Conservation (phyloP, 2,113 vertebrate genomes). For the Apistogramma diplotaenia region DNA sequence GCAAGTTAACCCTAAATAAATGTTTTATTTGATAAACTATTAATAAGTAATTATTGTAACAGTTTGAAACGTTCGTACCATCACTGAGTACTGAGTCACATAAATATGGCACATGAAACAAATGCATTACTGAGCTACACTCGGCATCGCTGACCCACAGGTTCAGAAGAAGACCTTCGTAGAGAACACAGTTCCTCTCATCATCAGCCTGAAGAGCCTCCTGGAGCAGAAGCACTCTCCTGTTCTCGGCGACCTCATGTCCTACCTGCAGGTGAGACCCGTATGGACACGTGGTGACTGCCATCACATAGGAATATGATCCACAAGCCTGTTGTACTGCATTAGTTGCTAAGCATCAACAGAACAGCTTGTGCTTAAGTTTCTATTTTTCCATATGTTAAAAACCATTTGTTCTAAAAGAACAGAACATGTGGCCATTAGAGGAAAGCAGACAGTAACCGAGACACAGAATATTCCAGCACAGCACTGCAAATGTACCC, state of each 20-base stretch:
- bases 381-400: neutral
- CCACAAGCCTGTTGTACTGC: neutral
- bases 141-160: slow-evolving; percentile 67
- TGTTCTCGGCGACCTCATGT: slow-evolving; percentile 89
- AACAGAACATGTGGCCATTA: neutral
- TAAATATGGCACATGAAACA: too few species aligned
- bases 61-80: too few species aligned
- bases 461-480: neutral
- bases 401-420: too few species aligned
- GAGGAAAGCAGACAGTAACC: neutral
- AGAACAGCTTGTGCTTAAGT: neutral
- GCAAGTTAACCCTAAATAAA: too few species aligned
- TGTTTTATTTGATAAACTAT: too few species aligned
- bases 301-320: neutral
- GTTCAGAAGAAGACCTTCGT: slow-evolving; percentile 93
- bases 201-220: slow-evolving; percentile 85
- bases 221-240: slow-evolving; percentile 88
- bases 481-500: rapidly evolving
- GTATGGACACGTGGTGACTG: too few species aligned
- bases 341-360: neutral
- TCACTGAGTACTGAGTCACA: too few species aligned
- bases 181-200: slow-evolving; percentile 90
- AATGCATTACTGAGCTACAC: neutral
- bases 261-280: slow-evolving; percentile 84
- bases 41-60: too few species aligned